These are phyloP conservation scores for Drosophila kokeensis DNA, from an alignment of 2,888 invertebrate species.

Conservation along the genomic window DNA sequence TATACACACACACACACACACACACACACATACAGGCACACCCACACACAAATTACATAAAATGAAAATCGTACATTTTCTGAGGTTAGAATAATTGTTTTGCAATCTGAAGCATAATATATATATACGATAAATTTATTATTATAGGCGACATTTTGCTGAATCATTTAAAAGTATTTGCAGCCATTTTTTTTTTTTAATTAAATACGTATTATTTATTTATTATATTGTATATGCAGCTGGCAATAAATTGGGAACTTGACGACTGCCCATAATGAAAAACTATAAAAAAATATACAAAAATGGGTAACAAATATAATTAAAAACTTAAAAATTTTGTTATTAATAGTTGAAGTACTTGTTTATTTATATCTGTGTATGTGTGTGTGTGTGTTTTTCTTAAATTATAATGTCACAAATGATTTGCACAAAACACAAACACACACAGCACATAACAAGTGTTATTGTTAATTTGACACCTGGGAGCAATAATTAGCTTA, in stretches of 20 bases:
- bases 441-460: neutral
- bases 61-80: constrained; percentile 6
- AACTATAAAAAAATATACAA: neutral
- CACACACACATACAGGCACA: neutral
- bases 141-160: constrained; percentile 6
- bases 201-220: neutral
- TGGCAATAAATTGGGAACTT: neutral
- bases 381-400: neutral
- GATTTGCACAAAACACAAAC: constrained; percentile 10
- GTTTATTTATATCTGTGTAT: neutral
- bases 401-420: constrained; percentile 12
- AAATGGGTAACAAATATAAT: neutral
- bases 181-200: neutral
- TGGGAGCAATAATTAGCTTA: constrained; percentile 9
- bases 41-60: constrained; percentile 40
- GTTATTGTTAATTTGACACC: neutral
- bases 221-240: no score
- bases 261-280: neutral
- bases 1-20: neutral
- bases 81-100: constrained; percentile 2
- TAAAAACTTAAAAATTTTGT: neutral
- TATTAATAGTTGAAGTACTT: neutral
- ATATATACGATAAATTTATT: neutral
- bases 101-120: neutral
- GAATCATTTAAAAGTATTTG: neutral